phyloP scores from a whole-genome alignment of 1,140 invertebrate genomes.

The Bombus polaris region DNA sequence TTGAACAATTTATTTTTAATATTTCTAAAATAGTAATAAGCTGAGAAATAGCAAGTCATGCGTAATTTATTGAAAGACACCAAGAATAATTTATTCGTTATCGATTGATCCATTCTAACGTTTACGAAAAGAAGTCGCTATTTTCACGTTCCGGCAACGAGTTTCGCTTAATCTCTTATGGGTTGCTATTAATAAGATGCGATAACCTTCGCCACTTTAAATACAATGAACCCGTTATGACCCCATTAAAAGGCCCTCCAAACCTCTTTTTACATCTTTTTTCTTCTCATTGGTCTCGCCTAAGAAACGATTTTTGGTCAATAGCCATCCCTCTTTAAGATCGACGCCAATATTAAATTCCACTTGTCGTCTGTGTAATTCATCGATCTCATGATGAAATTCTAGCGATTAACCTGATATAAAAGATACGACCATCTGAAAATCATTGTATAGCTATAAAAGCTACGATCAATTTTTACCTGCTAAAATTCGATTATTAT shows the following conservation, averaged over 20 bases:
- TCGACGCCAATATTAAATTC: conserved; percentile 6
- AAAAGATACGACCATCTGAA: background rate
- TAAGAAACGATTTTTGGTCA: background rate
- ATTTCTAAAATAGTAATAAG: background rate
- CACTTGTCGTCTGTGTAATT: background rate
- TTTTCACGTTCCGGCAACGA: conserved; percentile 1
- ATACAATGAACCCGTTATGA: conserved; percentile 21
- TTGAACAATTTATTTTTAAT: background rate
- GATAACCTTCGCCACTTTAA: conserved; percentile 26
- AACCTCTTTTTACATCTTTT: background rate
- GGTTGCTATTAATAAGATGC: conserved; percentile 28
- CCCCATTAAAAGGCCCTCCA: background rate
- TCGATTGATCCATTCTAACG: background rate
- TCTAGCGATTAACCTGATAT: background rate
- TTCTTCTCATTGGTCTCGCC: background rate
- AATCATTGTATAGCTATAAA: background rate
- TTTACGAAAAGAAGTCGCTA: background rate
- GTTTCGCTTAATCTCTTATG: conserved; percentile 25
- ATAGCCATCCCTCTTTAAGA: background rate
- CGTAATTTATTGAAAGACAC: background rate
- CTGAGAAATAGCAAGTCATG: background rate
- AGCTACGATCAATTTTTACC: background rate
- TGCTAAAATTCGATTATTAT: background rate
- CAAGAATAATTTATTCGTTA: background rate
- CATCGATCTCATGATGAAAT: background rate